phyloP scores from a whole-genome alignment of 2,113 vertebrate genomes.

The Ellobius talpinus region DNA sequence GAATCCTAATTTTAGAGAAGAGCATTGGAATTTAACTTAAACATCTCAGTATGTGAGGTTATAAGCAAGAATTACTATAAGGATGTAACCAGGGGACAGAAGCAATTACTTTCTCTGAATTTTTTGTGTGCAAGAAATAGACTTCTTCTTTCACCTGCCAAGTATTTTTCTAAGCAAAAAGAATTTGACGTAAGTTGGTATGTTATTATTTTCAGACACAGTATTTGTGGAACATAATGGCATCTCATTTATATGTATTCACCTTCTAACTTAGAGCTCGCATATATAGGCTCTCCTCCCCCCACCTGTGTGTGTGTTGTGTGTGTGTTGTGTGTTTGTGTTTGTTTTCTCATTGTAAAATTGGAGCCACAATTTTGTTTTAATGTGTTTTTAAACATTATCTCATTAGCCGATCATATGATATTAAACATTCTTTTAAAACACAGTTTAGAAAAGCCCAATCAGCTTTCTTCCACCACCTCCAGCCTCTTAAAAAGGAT shows the following conservation, averaged over 20 bases:
- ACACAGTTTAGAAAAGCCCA: background rate
- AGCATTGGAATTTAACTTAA: slow-evolving; percentile 33
- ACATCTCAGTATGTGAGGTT: background rate
- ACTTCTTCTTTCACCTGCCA: slow-evolving; percentile 18
- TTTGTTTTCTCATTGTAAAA: background rate
- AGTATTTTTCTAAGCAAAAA: slow-evolving; percentile 42
- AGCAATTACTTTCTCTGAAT: background rate
- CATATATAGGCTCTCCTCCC: background rate
- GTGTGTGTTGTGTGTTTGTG: background rate
- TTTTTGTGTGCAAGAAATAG: background rate
- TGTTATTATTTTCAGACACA: background rate
- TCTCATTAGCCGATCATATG: background rate
- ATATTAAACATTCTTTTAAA: slow-evolving; percentile 52
- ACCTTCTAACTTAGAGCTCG: slow-evolving; percentile 14
- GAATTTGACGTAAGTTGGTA: background rate
- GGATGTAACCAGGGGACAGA: background rate
- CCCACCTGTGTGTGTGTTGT: background rate
- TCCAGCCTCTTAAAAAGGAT: background rate
- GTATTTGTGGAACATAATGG: slow-evolving; percentile 43
- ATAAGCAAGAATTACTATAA: slow-evolving; percentile 43
- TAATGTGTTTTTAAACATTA: slow-evolving; percentile 29
- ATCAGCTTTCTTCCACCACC: background rate
- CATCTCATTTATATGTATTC: slow-evolving; percentile 24
- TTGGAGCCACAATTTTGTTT: slow-evolving; percentile 9
- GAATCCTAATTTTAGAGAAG: slow-evolving; percentile 44